Percentiles rank a stretch among this genome's conserved stretches.
These are phyloP conservation scores for Erebia aethiops DNA, from an alignment of 2,888 invertebrate genomes.

Conservation along the genomic window DNA sequence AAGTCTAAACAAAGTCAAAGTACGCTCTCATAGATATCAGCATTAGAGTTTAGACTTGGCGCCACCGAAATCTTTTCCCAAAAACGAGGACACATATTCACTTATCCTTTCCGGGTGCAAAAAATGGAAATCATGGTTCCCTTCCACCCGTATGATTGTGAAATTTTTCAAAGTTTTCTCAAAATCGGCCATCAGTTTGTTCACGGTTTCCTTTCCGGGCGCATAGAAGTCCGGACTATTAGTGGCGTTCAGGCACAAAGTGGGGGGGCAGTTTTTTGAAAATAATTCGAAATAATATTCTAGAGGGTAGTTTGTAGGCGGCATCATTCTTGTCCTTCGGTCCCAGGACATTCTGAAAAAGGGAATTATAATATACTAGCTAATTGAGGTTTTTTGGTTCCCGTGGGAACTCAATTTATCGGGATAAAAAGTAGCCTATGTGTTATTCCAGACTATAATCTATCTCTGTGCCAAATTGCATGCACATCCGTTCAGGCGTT, in stretches of 20 bases:
- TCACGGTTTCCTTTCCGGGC: constrained; percentile 41
- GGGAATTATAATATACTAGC: background rate
- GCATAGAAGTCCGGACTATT: constrained; percentile 38
- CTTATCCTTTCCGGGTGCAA: constrained; percentile 80
- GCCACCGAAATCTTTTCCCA: constrained; percentile 48
- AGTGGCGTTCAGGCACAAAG: constrained; percentile 54
- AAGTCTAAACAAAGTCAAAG: no score
- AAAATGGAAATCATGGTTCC: constrained; percentile 85
- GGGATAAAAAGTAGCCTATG: no score
- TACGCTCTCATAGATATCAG: no score
- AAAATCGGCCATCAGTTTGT: constrained; percentile 47
- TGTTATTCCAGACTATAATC: no score
- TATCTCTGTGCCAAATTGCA: no score
- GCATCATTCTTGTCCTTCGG: constrained; percentile 51
- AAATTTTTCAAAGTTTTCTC: constrained; percentile 34
- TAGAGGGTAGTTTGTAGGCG: constrained; percentile 54
- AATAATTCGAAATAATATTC: constrained; percentile 59
- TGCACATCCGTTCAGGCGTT: no score
- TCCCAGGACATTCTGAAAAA: constrained; percentile 69
- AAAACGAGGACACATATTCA: constrained; percentile 58
- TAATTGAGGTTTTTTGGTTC: no score
- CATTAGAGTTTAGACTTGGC: constrained; percentile 46
- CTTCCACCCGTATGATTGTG: constrained; percentile 62
- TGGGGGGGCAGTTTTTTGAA: constrained; percentile 54
- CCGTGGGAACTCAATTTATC: no score